These are phyloP conservation scores for Tetramorium parvispinum DNA, from an alignment of 1,140 invertebrate genomes.

Conservation along the genomic window DNA sequence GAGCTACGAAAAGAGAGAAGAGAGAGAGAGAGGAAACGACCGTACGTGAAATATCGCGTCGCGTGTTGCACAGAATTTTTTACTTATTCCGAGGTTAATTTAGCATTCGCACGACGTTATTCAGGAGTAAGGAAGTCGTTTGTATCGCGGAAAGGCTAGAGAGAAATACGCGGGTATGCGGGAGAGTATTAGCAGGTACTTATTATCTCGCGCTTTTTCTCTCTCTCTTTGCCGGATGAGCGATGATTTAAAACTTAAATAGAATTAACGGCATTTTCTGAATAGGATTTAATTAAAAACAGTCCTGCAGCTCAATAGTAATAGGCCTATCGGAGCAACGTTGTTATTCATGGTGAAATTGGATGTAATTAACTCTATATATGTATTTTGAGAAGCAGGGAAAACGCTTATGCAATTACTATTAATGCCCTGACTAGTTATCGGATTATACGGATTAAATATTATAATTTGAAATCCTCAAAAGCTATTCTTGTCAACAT, in stretches of 20 bases:
- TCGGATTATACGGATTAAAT: neutral
- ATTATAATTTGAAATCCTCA: neutral
- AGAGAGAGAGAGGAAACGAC: constrained; percentile 22
- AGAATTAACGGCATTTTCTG: constrained; percentile 31
- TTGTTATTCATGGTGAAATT: constrained; percentile 28
- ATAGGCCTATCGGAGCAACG: neutral
- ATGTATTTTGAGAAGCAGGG: neutral
- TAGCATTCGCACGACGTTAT: constrained; percentile 49
- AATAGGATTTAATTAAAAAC: constrained; percentile 46
- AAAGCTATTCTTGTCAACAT: constrained; percentile 10
- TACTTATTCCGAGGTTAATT: constrained; percentile 59
- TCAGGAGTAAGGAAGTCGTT: constrained; percentile 58
- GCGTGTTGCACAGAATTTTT: constrained; percentile 51
- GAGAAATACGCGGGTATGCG: constrained; percentile 36
- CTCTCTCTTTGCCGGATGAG: neutral
- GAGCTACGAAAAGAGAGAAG: constrained; percentile 1
- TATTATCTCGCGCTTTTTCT: neutral
- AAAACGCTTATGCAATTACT: neutral
- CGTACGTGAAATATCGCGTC: constrained; percentile 56
- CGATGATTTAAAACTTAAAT: constrained; percentile 49
- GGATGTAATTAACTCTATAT: neutral
- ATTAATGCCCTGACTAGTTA: neutral
- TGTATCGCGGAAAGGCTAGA: constrained; percentile 31
- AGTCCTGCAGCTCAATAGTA: constrained; percentile 1
- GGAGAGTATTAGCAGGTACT: constrained; percentile 18